Conservation (phyloP, 2,797 vertebrate species). For the Anas bernieri region DNA sequence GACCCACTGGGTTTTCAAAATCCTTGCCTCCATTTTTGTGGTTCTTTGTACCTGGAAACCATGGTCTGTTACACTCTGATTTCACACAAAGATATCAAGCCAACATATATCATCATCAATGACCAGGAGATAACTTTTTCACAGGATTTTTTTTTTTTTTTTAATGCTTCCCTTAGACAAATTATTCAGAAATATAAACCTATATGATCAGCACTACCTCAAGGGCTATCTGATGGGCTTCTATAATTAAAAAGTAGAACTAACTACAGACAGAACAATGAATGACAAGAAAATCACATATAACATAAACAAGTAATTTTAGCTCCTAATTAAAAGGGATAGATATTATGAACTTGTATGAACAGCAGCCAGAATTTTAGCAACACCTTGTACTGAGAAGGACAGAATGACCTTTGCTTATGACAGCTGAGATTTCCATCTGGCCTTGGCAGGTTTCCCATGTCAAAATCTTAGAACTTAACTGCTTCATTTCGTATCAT, state of each 20-base stretch:
- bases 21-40: not conserved
- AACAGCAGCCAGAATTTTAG: not conserved
- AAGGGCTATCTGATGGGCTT: not conserved
- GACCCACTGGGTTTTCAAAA: not conserved
- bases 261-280: not conserved
- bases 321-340: not conserved
- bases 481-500: not conserved
- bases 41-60: not conserved
- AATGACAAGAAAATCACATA: not conserved
- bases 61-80: not conserved
- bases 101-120: not conserved
- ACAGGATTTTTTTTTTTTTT: not conserved
- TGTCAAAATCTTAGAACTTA: not conserved
- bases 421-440: slow-evolving; percentile 65
- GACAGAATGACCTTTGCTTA: slow-evolving; percentile 20
- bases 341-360: not conserved
- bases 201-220: not conserved
- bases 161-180: not conserved
- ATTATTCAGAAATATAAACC: not conserved
- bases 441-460: slow-evolving; percentile 51
- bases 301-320: not conserved
- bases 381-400: slow-evolving; percentile 29
- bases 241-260: not conserved
- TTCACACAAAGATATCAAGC: not conserved
- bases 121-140: not conserved